A percentile compares a stretch with the other conserved stretches of the same genome.
Conservation (phyloP, 2,797 vertebrate species). For the Babyrousa celebensis region DNA sequence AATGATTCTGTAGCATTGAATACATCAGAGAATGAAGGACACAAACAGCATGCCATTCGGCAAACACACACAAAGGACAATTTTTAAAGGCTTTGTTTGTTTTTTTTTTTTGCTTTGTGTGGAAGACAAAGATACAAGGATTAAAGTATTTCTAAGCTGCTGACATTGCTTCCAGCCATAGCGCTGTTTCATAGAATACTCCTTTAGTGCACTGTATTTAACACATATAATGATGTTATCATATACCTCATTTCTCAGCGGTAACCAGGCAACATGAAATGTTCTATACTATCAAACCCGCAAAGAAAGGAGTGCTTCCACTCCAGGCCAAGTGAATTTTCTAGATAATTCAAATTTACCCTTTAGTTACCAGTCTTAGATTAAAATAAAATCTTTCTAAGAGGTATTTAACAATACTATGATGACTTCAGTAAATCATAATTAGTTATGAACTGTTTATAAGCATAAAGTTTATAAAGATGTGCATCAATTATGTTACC, state of each 20-base stretch:
- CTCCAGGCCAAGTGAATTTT: constrained; percentile 40
- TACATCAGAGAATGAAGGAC: constrained; percentile 26
- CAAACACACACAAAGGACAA: background rate
- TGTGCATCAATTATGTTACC: background rate
- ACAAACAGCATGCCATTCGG: constrained; percentile 34
- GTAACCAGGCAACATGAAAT: constrained; percentile 19
- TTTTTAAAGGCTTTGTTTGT: constrained; percentile 29
- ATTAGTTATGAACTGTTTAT: background rate
- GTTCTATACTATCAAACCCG: background rate
- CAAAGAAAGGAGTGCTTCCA: background rate
- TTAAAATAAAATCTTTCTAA: background rate
- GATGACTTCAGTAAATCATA: constrained; percentile 39
- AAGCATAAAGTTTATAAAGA: background rate
- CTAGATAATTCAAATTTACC: constrained; percentile 34
- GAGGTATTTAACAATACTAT: background rate
- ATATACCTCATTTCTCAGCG: constrained; percentile 4
- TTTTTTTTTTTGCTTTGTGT: constrained; percentile 53
- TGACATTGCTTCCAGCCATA: background rate
- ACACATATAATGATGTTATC: background rate
- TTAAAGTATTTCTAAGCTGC: constrained; percentile 39
- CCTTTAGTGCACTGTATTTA: background rate
- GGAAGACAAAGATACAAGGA: constrained; percentile 17
- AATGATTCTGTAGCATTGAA: background rate
- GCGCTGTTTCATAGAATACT: constrained; percentile 27
- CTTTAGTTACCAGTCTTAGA: constrained; percentile 19